Conservation (phyloP, 2,888 invertebrate species). For the Drosophila siamana region DNA sequence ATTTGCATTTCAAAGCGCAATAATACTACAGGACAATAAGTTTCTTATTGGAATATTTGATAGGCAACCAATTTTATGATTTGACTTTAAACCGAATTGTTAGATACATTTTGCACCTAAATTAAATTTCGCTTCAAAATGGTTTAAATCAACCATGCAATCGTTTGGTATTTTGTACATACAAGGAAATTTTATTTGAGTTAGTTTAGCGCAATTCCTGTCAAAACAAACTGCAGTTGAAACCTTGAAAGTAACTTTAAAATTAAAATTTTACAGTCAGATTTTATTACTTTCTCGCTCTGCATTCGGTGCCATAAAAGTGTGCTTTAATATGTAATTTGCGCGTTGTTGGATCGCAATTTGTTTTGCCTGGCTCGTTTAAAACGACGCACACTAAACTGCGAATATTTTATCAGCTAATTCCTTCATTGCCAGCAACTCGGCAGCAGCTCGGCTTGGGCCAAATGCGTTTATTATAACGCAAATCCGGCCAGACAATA, state of each 20-base stretch:
- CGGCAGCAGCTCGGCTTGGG: slow-evolving; percentile 26
- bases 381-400: slow-evolving; percentile 8
- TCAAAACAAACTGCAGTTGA: background rate
- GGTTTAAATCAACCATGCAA: no score
- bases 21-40: no score
- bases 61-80: no score
- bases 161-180: no score
- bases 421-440: slow-evolving; percentile 29
- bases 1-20: background rate
- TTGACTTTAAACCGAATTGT: no score
- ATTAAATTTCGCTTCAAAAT: no score
- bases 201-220: background rate
- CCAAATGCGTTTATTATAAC: slow-evolving; percentile 66
- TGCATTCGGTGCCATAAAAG: background rate
- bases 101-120: no score
- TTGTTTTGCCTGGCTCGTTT: background rate
- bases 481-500: slow-evolving; percentile 68
- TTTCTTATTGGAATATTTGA: no score
- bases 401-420: slow-evolving; percentile 43
- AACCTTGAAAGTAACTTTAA: background rate
- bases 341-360: background rate
- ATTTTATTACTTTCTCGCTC: background rate
- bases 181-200: background rate
- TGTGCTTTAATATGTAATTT: slow-evolving; percentile 1
- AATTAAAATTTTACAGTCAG: background rate